phyloP scores from a whole-genome alignment of 2,888 invertebrate species.

The Lobophora halterata region DNA sequence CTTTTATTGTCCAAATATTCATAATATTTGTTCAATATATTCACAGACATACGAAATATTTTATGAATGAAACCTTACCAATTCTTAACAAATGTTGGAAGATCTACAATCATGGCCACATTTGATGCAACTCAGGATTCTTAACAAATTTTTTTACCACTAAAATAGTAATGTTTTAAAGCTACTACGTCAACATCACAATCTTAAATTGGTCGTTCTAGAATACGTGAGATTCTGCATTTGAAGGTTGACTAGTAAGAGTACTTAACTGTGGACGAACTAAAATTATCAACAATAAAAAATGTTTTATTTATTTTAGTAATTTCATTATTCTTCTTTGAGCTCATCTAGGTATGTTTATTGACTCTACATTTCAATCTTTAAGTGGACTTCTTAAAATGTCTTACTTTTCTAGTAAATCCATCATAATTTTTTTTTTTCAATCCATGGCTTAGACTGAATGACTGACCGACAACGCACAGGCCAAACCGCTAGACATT shows the following conservation, averaged over 20 bases:
- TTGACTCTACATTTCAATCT: too few relatives aligned
- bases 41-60: conserved; percentile 12
- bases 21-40: conserved; percentile 18
- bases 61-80: conserved; percentile 10
- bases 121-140: conserved; percentile 12
- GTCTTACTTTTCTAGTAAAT: too few relatives aligned
- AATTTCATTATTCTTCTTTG: too few relatives aligned
- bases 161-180: conserved; percentile 35
- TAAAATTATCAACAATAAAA: conserved; percentile 1
- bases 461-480: too few relatives aligned
- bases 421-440: too few relatives aligned
- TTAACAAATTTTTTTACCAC: neutral
- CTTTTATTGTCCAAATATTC: conserved; percentile 15
- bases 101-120: conserved; percentile 11
- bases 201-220: conserved; percentile 32
- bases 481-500: too few relatives aligned
- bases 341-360: too few relatives aligned
- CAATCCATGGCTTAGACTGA: too few relatives aligned
- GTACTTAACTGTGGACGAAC: conserved; percentile 13
- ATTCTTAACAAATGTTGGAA: neutral
- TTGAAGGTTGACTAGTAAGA: conserved; percentile 48
- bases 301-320: neutral
- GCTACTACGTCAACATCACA: conserved; percentile 35
- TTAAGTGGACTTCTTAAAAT: too few relatives aligned
- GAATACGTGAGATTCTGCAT: conserved; percentile 34